phyloP scores from a whole-genome alignment of 2,888 invertebrate genomes.

The Lissonota sp. region DNA sequence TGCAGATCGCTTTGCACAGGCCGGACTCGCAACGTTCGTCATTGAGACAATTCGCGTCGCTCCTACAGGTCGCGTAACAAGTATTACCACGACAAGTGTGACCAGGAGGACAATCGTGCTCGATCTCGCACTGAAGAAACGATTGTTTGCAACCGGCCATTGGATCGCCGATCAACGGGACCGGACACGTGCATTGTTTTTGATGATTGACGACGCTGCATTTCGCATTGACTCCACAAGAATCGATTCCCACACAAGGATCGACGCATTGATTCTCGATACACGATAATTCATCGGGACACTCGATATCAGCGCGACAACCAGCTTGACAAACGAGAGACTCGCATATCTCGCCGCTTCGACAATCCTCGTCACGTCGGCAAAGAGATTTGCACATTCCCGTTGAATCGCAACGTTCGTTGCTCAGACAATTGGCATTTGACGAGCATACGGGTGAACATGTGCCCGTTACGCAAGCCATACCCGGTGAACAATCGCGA shows the following conservation, averaged over 20 bases:
- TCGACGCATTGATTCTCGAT: slow-evolving; percentile 91
- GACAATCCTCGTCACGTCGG: slow-evolving; percentile 93
- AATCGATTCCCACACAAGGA: slow-evolving; percentile 90
- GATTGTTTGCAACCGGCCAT: slow-evolving; percentile 90
- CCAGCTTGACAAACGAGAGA: slow-evolving; percentile 92
- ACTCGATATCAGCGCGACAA: slow-evolving; percentile 92
- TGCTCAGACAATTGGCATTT: slow-evolving; percentile 91
- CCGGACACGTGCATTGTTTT: slow-evolving; percentile 90
- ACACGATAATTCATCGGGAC: slow-evolving; percentile 90
- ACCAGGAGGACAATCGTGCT: slow-evolving; percentile 89
- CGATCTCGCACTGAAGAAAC: slow-evolving; percentile 87
- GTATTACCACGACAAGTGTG: slow-evolving; percentile 91
- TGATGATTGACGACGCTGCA: slow-evolving; percentile 90
- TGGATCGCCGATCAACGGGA: slow-evolving; percentile 90
- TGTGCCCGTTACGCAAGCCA: slow-evolving; percentile 89
- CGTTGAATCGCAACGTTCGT: slow-evolving; percentile 90
- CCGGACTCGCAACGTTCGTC: slow-evolving; percentile 94
- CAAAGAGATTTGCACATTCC: slow-evolving; percentile 94
- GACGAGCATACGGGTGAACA: slow-evolving; percentile 92
- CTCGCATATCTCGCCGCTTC: slow-evolving; percentile 94
- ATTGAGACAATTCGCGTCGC: slow-evolving; percentile 92
- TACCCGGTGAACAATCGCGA: slow-evolving; percentile 89
- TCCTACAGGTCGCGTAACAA: slow-evolving; percentile 92
- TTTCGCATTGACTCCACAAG: slow-evolving; percentile 93
- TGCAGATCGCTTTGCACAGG: slow-evolving; percentile 93